These are phyloP conservation scores for Orycteropus afer DNA, from an alignment of 2,113 vertebrate species.

Conservation along the genomic window DNA sequence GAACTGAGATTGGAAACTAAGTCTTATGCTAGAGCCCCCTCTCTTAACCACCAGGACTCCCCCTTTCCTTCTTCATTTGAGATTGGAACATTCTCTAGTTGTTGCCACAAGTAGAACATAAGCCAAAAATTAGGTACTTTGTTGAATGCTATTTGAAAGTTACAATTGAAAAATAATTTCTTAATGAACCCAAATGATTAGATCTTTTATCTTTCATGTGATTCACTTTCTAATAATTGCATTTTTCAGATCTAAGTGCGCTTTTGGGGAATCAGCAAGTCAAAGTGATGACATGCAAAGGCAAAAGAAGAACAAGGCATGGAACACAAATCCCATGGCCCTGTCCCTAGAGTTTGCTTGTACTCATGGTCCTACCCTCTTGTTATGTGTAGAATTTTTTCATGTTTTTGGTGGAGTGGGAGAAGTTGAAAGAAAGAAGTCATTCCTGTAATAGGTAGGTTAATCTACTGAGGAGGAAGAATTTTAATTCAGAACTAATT, in stretches of 20 bases:
- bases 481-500: constrained; percentile 56
- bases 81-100: background rate
- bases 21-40: background rate
- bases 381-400: constrained; percentile 14
- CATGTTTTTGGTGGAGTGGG: background rate
- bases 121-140: background rate
- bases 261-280: background rate
- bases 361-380: background rate
- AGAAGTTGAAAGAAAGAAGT: constrained; percentile 26
- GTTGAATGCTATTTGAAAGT: constrained; percentile 3
- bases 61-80: background rate
- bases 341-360: background rate
- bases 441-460: background rate
- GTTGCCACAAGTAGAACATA: background rate
- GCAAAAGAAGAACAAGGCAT: constrained; percentile 5
- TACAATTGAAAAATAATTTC: constrained; percentile 36
- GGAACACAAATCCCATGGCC: background rate
- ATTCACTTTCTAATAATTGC: constrained; percentile 4
- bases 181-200: background rate
- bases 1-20: background rate
- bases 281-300: background rate
- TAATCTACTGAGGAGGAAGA: constrained; percentile 47
- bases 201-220: background rate
- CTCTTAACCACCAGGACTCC: too few relatives aligned
- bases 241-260: background rate